Percentiles rank a stretch among this genome's conserved stretches.
These are phyloP conservation scores for Nomada fucata DNA, from an alignment of 2,888 invertebrate genomes.

Conservation along the genomic window DNA sequence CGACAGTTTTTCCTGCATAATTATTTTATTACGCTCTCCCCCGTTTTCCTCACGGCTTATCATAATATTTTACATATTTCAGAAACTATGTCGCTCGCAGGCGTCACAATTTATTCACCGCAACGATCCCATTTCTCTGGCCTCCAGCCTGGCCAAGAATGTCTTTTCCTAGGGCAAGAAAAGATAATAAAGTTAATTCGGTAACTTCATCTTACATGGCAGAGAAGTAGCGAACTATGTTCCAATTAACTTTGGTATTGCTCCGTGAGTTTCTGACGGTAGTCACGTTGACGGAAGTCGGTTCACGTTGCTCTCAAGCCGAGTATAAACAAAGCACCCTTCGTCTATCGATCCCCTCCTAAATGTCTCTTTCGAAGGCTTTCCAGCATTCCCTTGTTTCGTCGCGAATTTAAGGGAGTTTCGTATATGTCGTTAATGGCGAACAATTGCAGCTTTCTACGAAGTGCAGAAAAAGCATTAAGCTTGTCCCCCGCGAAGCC, in stretches of 20 bases:
- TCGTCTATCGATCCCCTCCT: slow-evolving; percentile 18
- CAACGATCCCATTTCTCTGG: neutral
- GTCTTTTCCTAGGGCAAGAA: no score
- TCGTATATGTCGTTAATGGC: neutral
- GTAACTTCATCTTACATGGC: neutral
- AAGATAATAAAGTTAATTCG: slow-evolving; percentile 13
- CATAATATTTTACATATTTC: no score
- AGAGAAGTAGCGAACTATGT: neutral
- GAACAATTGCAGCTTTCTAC: neutral
- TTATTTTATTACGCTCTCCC: no score
- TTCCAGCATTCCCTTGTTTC: neutral
- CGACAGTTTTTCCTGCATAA: no score
- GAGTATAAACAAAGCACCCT: slow-evolving; percentile 25
- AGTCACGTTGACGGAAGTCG: slow-evolving; percentile 8
- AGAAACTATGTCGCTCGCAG: no score
- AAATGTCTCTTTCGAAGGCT: neutral
- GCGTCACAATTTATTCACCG: no score
- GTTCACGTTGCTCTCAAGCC: slow-evolving; percentile 4
- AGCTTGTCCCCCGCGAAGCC: no score
- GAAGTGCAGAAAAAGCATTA: no score
- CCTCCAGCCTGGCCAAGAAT: neutral
- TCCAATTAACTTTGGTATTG: slow-evolving; percentile 36
- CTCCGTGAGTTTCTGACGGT: slow-evolving; percentile 12
- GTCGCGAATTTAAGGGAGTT: neutral
- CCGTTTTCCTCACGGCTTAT: no score